Conservation (phyloP, 2,113 vertebrate genomes). For the Petrocephalus zakoni region DNA sequence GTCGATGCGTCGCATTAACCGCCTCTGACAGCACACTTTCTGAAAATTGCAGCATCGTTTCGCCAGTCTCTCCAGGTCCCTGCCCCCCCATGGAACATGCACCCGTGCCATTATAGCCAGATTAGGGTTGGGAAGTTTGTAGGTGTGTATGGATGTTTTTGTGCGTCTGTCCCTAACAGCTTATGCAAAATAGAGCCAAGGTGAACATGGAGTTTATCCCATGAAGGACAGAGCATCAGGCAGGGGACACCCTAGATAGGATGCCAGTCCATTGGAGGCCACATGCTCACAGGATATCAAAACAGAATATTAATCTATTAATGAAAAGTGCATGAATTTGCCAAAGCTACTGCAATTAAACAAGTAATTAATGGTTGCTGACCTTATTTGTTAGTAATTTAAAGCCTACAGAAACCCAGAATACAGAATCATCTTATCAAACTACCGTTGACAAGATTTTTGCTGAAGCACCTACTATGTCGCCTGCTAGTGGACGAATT, state of each 20-base stretch:
- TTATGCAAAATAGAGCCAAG: background rate
- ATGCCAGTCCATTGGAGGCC: background rate
- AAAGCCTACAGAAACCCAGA: background rate
- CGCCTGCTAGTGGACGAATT: background rate
- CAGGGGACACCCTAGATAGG: background rate
- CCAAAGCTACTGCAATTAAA: background rate
- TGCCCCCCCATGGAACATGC: background rate
- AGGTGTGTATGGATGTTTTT: background rate
- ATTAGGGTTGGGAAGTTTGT: background rate
- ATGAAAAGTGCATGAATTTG: background rate
- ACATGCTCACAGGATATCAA: background rate
- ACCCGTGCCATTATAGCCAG: background rate
- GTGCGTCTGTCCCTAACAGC: background rate
- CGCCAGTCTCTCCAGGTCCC: background rate
- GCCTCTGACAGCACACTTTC: background rate
- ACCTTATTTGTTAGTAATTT: background rate
- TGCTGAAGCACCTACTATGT: background rate
- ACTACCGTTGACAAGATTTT: background rate
- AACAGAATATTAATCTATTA: background rate
- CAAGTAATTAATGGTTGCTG: background rate
- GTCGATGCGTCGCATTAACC: background rate
- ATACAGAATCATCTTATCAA: background rate
- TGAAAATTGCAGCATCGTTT: background rate
- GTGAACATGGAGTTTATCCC: background rate
- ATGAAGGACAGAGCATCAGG: background rate